Conservation (phyloP, 2,113 vertebrate genomes). For the Genyomyrus donnyi region DNA sequence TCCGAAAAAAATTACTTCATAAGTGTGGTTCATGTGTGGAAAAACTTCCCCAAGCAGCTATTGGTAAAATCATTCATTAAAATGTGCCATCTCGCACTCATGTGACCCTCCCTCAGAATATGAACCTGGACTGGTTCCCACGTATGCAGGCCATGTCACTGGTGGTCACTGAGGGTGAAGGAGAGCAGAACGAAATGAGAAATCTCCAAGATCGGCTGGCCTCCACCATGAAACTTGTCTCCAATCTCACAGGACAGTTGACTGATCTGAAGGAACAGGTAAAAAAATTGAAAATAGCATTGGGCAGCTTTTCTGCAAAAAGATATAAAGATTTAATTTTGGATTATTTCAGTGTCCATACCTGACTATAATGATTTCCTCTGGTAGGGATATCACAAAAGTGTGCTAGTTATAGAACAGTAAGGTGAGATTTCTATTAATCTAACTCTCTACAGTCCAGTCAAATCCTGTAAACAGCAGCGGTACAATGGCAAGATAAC, state of each 20-base stretch:
- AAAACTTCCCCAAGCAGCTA: neutral
- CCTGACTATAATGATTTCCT: neutral
- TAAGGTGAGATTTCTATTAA: neutral
- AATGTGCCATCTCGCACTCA: neutral
- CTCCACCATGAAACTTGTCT: constrained; percentile 86
- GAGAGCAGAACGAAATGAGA: constrained; percentile 93
- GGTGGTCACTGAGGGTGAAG: constrained; percentile 86
- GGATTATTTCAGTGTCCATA: neutral
- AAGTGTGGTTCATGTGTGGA: neutral
- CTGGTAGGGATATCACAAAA: neutral
- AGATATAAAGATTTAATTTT: neutral
- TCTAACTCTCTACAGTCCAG: neutral
- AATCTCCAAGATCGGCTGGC: constrained; percentile 84
- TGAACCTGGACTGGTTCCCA: constrained; percentile 96
- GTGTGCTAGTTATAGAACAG: neutral
- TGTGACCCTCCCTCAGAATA: constrained; percentile 63
- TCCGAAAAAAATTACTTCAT: neutral
- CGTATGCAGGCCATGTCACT: constrained; percentile 97
- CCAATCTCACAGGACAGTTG: constrained; percentile 79
- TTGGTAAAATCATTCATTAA: neutral
- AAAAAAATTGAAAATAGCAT: neutral
- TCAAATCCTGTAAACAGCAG: neutral
- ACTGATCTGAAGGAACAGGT: constrained; percentile 95
- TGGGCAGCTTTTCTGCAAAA: neutral
- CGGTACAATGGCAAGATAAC: neutral